Evolutionary conservation across 2,797 vertebrate species (phyloP), one percentile per base, ranked within the genome.

Genomic region (Chaenodraco wilsoni): DNA sequence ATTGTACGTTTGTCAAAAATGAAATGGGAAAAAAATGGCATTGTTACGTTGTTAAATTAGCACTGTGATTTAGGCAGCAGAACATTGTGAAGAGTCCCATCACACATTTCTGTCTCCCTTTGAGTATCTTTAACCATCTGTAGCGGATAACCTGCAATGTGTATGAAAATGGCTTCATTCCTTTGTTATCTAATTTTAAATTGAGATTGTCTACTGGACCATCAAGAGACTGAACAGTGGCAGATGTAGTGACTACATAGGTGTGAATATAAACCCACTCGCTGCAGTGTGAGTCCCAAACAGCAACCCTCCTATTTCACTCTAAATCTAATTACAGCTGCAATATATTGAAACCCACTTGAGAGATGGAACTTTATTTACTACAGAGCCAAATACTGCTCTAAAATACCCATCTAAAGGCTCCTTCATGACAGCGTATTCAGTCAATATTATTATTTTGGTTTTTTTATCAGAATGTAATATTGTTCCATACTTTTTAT

Each of bases 61-160:
- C 90, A 85, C 87, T 62, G 77, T 74, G 84, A 88, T 92, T 93
- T 90, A 86, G 85, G 82, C 78, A 84, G 82, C 74, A 68, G 82
- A 87, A 89, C 78, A 69, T 74, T 76, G 84, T 69, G 85, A 74
- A 67, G 74, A 87, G 89, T 91, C 92, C 89, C 89, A 85, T 86
- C 82, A 87, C 88, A 87, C 90, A 88, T 91, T 86, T 82, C 72
- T 44, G 69, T 79, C 86, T 91, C 86, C 88, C 87, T 91, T 85
- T 78, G 88, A 91, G 89, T 88, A 91, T 90, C 85, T 93, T 91
- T 92, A 91, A 91, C 90, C 88, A 93, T 92, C 91, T 92, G 90
- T 74, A 86, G 84, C 70, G 79, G 74, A 88, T 91, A 92, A 89
- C 88, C 90, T 85, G 83, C 87, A 87, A 74, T 75, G 89, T 78